These are phyloP conservation scores for Cosmia pyralina DNA, from an alignment of 2,888 invertebrate species.

Conservation along the genomic window DNA sequence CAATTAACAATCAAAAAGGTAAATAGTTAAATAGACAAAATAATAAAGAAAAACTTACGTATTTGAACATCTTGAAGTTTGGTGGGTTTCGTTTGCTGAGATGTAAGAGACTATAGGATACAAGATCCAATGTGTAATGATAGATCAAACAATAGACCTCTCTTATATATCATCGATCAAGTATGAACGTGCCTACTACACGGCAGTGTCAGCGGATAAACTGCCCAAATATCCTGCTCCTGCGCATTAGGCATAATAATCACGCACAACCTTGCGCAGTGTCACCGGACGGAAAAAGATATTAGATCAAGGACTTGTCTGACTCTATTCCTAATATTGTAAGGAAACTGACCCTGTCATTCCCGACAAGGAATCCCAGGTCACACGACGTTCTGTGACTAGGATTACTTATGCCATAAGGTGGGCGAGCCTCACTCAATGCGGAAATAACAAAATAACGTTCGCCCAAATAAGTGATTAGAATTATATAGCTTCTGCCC, in stretches of 20 bases:
- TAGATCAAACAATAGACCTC: slow-evolving; percentile 48
- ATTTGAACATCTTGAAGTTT: slow-evolving; percentile 86
- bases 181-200: slow-evolving; percentile 57
- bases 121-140: slow-evolving; percentile 68
- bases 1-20: no score
- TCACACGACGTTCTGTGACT: no score
- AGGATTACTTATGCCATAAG: no score
- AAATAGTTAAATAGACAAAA: background rate
- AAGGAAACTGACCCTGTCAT: slow-evolving; percentile 5
- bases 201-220: slow-evolving; percentile 78
- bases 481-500: no score
- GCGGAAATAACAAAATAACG: background rate
- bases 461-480: no score
- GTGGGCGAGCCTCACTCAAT: background rate
- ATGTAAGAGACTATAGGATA: slow-evolving; percentile 52
- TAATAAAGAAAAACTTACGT: slow-evolving; percentile 77
- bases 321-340: background rate
- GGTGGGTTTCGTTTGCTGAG: slow-evolving; percentile 26
- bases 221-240: slow-evolving; percentile 79
- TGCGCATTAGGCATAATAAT: slow-evolving; percentile 74
- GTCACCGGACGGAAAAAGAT: slow-evolving; percentile 70
- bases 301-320: slow-evolving; percentile 73
- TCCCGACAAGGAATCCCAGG: background rate
- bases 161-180: slow-evolving; percentile 73
- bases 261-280: slow-evolving; percentile 82